These are phyloP conservation scores for Hyles euphorbiae DNA, from an alignment of 1,140 invertebrate genomes.

Conservation along the genomic window DNA sequence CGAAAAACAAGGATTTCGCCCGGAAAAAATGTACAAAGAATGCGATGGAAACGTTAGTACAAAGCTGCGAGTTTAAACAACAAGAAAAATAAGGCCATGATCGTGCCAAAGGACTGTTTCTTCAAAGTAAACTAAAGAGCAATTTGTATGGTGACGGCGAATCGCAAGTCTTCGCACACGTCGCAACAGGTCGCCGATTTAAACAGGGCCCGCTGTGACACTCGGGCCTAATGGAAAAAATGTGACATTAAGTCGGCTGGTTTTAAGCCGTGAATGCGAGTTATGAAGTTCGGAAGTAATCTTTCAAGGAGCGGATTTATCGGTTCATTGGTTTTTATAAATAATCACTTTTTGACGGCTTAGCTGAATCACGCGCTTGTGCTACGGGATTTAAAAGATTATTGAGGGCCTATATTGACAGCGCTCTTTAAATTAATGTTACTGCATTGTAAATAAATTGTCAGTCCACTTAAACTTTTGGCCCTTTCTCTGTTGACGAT, in stretches of 20 bases:
- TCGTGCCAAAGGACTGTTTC: neutral
- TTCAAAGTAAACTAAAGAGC: conserved; percentile 41
- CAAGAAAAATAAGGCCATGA: conserved; percentile 2
- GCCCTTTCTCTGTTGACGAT: no score
- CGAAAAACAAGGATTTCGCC: no score
- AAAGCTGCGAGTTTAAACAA: conserved; percentile 1
- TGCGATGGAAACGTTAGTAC: neutral
- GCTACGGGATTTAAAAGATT: no score
- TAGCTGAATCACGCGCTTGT: no score
- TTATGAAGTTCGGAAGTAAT: conserved; percentile 44
- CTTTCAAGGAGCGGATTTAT: conserved; percentile 45
- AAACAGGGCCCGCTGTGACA: conserved; percentile 29
- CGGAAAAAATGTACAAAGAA: no score
- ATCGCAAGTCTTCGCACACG: conserved; percentile 5
- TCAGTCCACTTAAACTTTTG: no score
- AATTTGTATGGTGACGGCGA: conserved; percentile 28
- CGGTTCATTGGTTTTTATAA: conserved; percentile 32
- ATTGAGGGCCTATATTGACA: no score
- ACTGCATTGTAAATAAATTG: no score
- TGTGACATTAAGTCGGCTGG: conserved; percentile 41
- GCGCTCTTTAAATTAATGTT: no score
- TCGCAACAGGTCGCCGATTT: conserved; percentile 65
- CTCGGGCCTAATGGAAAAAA: conserved; percentile 58
- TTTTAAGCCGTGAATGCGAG: conserved; percentile 50
- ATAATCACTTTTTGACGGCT: no score